phyloP scores from a whole-genome alignment of 2,888 invertebrate species.

The Lamellibrachia satsuma region DNA sequence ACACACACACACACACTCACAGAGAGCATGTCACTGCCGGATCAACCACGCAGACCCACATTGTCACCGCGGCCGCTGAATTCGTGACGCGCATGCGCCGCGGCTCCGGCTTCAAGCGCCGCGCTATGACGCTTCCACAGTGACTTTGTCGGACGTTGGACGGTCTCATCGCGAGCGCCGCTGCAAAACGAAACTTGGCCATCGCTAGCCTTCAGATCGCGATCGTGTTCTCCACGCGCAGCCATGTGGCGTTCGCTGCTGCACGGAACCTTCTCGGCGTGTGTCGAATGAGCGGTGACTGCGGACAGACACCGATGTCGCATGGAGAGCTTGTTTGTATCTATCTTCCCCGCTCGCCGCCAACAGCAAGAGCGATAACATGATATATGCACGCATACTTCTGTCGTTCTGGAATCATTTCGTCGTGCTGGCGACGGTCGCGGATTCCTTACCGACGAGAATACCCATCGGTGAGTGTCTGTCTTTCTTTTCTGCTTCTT shows the following conservation, averaged over 20 bases:
- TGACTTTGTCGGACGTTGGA: not conserved
- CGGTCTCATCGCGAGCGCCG: not conserved
- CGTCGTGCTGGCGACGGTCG: not conserved
- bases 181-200: constrained; percentile 1
- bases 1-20: not conserved
- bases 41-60: not conserved
- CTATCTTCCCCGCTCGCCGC: not conserved
- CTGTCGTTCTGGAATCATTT: not conserved
- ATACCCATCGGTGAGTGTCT: not conserved
- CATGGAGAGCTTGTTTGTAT: not conserved
- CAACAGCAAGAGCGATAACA: constrained; percentile 6
- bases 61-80: not conserved
- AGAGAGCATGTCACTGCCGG: too few species aligned
- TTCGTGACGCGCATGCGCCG: not conserved
- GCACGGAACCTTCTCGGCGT: not conserved
- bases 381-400: not conserved
- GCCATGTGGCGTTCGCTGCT: not conserved
- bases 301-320: not conserved
- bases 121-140: not conserved
- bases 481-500: not conserved
- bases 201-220: not conserved
- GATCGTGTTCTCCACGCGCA: not conserved
- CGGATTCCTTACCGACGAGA: not conserved
- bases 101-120: not conserved
- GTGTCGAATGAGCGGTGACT: not conserved